Evolutionary conservation across 2,797 vertebrate genomes (phyloP), one percentile per base, ranked within the genome.

Genomic region (Anabacerthia variegaticeps): DNA sequence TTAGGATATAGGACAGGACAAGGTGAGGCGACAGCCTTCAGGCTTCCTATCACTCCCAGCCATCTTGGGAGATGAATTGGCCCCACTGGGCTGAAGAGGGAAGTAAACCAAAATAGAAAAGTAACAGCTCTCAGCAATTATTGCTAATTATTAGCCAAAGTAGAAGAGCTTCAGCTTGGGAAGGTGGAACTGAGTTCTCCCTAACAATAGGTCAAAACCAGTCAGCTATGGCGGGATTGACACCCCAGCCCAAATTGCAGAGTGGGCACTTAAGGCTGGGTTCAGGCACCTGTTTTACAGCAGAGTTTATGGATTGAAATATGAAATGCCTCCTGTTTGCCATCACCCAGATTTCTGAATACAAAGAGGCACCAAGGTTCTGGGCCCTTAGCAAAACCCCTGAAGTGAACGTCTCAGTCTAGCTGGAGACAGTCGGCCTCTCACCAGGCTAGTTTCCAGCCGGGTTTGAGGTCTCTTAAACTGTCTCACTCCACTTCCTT

Each of bases 1-100:
- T 28, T 2, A 6, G 14, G 34, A 41, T 1, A 1, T 49, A 46
- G 43, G 24, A 48, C 20, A 23, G 36, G 61, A 32, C 2, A 2
- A 37, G 3, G 27, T 1, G 1, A 65, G 77, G 14, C 0, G 0
- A 20, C 0, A 0, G 28, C 22, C 9, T 55, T 54, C 27, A 55
- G 52, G 27, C 17, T 34, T 81, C 7, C 15, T 19, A 13, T 61
- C 1, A 0, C 27, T 32, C n/a, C 7, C 1, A 1, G 11, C 10
- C 19, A 5, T 58, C 1, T 17, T 62, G 1, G 26, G 20, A 26
- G 52, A 56, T 6, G 11, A 46, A 48, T 34, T 24, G 11, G 9
- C 10, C n/a, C 9, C 36, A 7, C 23, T 4, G 21, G 34, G 16
- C 56, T 81, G 41, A 86, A 61, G 12, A 56, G 16, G 8, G 13